phyloP scores from a whole-genome alignment of 2,797 vertebrate genomes.

The Champsocephalus esox region DNA sequence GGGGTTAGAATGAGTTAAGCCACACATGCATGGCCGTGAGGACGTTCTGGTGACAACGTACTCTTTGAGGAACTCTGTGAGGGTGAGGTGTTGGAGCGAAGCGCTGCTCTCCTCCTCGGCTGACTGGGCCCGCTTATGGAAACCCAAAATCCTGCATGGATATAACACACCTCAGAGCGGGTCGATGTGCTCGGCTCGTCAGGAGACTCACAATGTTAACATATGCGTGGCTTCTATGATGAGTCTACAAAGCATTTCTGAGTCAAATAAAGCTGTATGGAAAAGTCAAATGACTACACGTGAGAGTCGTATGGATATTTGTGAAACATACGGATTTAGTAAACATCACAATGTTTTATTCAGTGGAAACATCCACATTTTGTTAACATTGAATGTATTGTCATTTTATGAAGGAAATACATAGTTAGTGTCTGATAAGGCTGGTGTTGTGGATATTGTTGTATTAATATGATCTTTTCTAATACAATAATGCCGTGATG shows the following conservation, averaged over 20 bases:
- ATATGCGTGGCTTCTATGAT: constrained; percentile 2
- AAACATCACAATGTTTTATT: constrained; percentile 1
- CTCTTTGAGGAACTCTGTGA: constrained; percentile 88
- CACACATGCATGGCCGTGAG: constrained; percentile 73
- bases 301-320: neutral
- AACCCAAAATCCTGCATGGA: constrained; percentile 85
- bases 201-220: constrained; percentile 40
- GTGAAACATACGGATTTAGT: constrained; percentile 17
- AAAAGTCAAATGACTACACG: constrained; percentile 6
- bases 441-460: constrained; percentile 20
- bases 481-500: constrained; percentile 23
- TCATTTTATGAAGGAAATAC: constrained; percentile 33
- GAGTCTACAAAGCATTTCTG: constrained; percentile 15
- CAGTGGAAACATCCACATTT: constrained; percentile 12
- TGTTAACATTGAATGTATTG: constrained; percentile 26
- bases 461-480: constrained; percentile 23
- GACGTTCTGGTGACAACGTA: constrained; percentile 77
- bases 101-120: constrained; percentile 84
- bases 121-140: constrained; percentile 87
- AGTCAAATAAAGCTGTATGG: neutral
- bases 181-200: constrained; percentile 33
- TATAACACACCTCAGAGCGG: constrained; percentile 80
- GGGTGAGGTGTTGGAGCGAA: constrained; percentile 85
- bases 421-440: constrained; percentile 9
- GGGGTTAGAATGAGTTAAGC: constrained; percentile 69